Base-by-base conservation (phyloP, 1,140 invertebrate genomes). In the Hirudo medicinalis region DNA sequence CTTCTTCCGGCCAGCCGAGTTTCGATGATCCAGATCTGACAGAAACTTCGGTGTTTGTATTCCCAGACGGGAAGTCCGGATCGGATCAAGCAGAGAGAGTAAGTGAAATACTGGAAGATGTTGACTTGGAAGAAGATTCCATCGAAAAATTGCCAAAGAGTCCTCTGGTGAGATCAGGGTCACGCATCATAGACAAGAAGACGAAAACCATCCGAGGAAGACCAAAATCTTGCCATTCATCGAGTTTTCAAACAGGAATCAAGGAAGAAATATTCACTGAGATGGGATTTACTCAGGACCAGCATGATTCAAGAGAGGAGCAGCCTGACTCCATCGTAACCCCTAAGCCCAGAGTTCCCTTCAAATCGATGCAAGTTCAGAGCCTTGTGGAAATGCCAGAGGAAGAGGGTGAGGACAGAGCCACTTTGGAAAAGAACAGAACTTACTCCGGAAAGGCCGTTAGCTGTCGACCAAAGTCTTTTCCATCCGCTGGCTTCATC, bases 181-280 rank as follows among this genome's bases (percentile, higher is more conserved):
- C 57, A 9, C 57, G 29, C 22, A 63, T 63, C 22, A 49, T 49
- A 49, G 57, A 63, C 29, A 63, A 63, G 57, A 63, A 63, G 29
- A 63, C 57, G 57, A 63, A 63, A n/a, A 63, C 22, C 20, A 32
- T 32, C 57, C 9, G 22, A 22, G 29, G 22, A 3, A 63, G 57
- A n/a, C 22, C 22, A 22, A 63, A 63, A 11, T 63, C 29, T 15
- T 25, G 57, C 22, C 57, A 22, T 22, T 25, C 22, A 11, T 22
- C 29, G 6, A 63, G 5, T 15, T 25, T 22, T 9, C 57, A 25
- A 20, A 22, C 29, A 1, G 57, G 29, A 63, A 63, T 25, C 29
- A 63, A 25, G 57, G 57, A 63, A 13, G 57, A 63, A 63, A 63
- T 63, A 63, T 63, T 63, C 29, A 32, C 57, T 6, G 57, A 63